Evolutionary conservation across 2,888 invertebrate species (phyloP), one percentile per base, ranked within the genome.

Genomic region (Drosophila mercatorum): DNA sequence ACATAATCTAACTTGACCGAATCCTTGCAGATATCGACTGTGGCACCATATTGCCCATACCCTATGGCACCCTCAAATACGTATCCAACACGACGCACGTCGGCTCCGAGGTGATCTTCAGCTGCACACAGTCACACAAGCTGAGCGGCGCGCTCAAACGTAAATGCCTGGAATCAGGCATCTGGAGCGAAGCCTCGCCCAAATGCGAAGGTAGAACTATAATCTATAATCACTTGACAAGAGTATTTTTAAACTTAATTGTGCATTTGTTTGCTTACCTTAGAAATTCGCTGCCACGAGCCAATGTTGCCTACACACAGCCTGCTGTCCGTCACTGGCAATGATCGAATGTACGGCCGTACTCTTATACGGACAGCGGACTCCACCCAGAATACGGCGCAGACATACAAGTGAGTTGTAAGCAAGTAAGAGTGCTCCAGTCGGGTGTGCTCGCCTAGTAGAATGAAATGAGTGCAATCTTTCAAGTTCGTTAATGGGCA

Each of bases 201-300:
- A 95, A 96, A 93, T 98, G 98, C 92, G 97, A 97, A 95, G 92
- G 92, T 92, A 68, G 0, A 11, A 7, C 17, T 38, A 1, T 17
- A 17, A 17, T 28, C 8, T 14, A 14, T 8, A 28, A 4, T 4
- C 7, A 52, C 3, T 14, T 22, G 36, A 4, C 4, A 8, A 11
- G 7, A 36, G 7, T 4, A 11, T 41, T 14, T 17, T 10, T 43
- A 0, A 2, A 49, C 31, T 10, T 10, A 22, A 36, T n/a, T 11
- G 4, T 46, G 4, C 3, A 36, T 36, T n/a, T 51, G 4, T 10
- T 22, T 22, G 5, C 12, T 26, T 2, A 47, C 10, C 12, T 46
- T 3, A 97, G 97, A 98, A 94, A 97, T 98, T 78, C 95, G 98
- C 61, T 98, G 98, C 88, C 94, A 96, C 0, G 97, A 97, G 86